Evolutionary conservation across 2,797 vertebrate species (phyloP).

Genomic region (Dallia pectoralis): DNA sequence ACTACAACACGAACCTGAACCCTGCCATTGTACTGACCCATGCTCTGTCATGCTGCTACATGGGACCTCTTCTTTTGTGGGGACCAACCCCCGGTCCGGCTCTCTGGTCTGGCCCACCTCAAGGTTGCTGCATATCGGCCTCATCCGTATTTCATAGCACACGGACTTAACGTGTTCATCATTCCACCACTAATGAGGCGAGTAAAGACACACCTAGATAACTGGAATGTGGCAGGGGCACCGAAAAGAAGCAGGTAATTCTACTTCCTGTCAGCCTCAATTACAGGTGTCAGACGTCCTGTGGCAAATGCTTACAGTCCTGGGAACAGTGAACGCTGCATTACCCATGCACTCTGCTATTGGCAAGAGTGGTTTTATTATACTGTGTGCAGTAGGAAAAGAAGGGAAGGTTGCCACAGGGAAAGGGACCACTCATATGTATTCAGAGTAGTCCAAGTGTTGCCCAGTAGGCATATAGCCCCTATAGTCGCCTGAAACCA

Average conservation of each 20-base stretch:
- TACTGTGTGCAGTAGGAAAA: slow-evolving; percentile 27
- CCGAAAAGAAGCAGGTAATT: slow-evolving; percentile 53
- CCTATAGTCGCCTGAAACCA: slow-evolving; percentile 5
- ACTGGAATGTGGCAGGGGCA: slow-evolving; percentile 28
- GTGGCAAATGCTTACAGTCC: slow-evolving; percentile 46
- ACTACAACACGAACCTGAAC: too few relatives aligned
- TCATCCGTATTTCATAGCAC: slow-evolving; percentile 25
- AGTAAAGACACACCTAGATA: slow-evolving; percentile 27
- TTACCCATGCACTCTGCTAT: slow-evolving; percentile 40
- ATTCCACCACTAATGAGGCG: slow-evolving; percentile 47
- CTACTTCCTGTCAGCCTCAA: slow-evolving; percentile 49
- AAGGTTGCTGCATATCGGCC: slow-evolving; percentile 7
- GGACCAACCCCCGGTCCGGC: neutral
- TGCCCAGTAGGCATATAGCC: slow-evolving; percentile 10
- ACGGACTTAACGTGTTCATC: slow-evolving; percentile 38
- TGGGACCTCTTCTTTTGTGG: neutral
- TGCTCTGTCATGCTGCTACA: too few relatives aligned
- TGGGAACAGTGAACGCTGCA: slow-evolving; percentile 34
- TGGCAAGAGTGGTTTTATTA: slow-evolving; percentile 49
- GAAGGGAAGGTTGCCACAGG: slow-evolving; percentile 17
- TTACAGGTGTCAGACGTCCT: slow-evolving; percentile 29
- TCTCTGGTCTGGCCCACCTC: neutral
- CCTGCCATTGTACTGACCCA: too few relatives aligned
- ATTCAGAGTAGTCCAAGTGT: slow-evolving; percentile 42
- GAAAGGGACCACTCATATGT: slow-evolving; percentile 36